Conservation (phyloP, 23 tunicate genomes). For the Trididemnum clinides region DNA sequence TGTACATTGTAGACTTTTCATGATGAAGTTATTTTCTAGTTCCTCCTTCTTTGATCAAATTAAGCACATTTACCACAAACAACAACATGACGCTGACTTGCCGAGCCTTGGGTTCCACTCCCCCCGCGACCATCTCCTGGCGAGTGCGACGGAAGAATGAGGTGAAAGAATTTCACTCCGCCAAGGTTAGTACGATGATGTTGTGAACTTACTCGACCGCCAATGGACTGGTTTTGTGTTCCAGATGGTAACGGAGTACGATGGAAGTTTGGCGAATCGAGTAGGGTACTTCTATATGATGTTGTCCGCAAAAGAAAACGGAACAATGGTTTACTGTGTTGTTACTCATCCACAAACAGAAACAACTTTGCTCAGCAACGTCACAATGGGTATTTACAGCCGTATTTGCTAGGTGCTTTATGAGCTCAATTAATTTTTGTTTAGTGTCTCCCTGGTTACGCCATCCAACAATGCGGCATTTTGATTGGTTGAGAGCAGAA, state of each 20-base stretch:
- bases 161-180: neutral
- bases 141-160: constrained; percentile 4
- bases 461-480: constrained; percentile 39
- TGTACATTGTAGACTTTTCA: no score
- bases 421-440: neutral
- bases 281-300: constrained; percentile 54
- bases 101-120: constrained; percentile 56
- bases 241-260: constrained; percentile 6
- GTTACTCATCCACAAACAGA: constrained; percentile 61
- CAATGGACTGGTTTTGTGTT: no score
- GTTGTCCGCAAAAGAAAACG: constrained; percentile 28
- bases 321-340: constrained; percentile 47
- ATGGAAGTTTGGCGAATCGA: constrained; percentile 29
- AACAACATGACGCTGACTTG: constrained; percentile 81
- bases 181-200: constrained; percentile 29
- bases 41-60: constrained; percentile 50
- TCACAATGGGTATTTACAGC: constrained; percentile 43
- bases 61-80: constrained; percentile 51
- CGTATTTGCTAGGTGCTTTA: neutral
- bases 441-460: constrained; percentile 62
- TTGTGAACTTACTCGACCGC: no score
- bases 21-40: no score
- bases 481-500: constrained; percentile 68
- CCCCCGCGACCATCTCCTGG: constrained; percentile 72
- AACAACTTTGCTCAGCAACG: constrained; percentile 51